A percentile compares a stretch with the other conserved stretches of the same genome.
Evolutionary conservation across 2,797 vertebrate species (phyloP).

Genomic region (Zalophus californianus): DNA sequence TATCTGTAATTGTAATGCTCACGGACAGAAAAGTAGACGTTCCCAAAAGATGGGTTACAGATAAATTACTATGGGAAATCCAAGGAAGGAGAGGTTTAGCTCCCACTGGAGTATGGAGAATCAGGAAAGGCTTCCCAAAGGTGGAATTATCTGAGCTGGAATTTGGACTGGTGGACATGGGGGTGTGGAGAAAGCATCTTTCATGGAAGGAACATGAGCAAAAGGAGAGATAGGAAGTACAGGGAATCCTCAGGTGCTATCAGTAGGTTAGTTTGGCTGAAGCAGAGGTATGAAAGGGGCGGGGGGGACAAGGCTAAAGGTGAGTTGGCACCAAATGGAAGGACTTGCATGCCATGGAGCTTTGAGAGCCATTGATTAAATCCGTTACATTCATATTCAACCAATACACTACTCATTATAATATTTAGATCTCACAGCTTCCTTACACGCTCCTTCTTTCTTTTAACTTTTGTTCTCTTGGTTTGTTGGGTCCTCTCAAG

Average conservation of each 20-base stretch:
- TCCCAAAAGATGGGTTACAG: neutral
- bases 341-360: neutral
- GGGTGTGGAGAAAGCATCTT: neutral
- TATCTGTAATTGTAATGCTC: neutral
- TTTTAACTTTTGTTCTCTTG: constrained; percentile 37
- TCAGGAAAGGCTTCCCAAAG: neutral
- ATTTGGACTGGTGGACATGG: neutral
- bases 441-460: neutral
- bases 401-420: neutral
- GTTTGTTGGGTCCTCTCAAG: neutral
- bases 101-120: neutral
- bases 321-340: neutral
- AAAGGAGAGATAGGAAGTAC: neutral
- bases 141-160: neutral
- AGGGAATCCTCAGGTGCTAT: neutral
- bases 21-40: neutral
- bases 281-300: neutral
- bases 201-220: neutral
- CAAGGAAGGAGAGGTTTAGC: neutral
- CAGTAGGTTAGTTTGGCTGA: neutral
- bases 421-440: neutral
- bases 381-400: neutral
- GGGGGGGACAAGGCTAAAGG: neutral
- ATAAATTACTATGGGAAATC: neutral
- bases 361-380: neutral